Evolutionary conservation across 2,113 vertebrate genomes (phyloP).

Genomic region (Gavialis gangeticus): DNA sequence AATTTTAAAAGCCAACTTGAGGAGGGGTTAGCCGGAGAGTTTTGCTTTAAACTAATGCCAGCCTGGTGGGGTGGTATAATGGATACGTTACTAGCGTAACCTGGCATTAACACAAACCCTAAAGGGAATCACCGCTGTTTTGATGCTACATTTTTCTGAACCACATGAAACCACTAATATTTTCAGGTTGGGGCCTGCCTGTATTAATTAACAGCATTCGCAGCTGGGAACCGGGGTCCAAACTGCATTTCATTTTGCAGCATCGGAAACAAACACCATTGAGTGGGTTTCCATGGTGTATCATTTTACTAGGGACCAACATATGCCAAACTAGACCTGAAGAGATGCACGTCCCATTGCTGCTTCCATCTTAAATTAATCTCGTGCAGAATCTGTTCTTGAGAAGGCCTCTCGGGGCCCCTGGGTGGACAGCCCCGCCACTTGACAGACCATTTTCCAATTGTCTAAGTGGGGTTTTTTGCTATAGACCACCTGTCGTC

Average conservation of each 20-base stretch:
- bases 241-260: neutral
- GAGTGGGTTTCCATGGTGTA: neutral
- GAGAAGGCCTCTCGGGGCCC: neutral
- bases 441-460: neutral
- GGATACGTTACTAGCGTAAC: neutral
- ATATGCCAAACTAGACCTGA: neutral
- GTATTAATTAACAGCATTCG: neutral
- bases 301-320: neutral
- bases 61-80: neutral
- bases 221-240: neutral
- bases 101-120: slow-evolving; percentile 6
- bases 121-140: neutral
- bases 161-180: neutral
- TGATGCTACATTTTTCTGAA: neutral
- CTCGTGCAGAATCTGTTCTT: neutral
- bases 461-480: neutral
- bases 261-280: neutral
- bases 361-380: neutral
- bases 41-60: slow-evolving; percentile 47
- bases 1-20: neutral
- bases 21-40: neutral
- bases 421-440: neutral
- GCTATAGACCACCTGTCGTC: neutral
- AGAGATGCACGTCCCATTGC: neutral
- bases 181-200: neutral